Percentiles rank a stretch among this genome's conserved stretches.
Conservation (phyloP, 2,888 invertebrate genomes). For the Epirrhoe alternata region DNA sequence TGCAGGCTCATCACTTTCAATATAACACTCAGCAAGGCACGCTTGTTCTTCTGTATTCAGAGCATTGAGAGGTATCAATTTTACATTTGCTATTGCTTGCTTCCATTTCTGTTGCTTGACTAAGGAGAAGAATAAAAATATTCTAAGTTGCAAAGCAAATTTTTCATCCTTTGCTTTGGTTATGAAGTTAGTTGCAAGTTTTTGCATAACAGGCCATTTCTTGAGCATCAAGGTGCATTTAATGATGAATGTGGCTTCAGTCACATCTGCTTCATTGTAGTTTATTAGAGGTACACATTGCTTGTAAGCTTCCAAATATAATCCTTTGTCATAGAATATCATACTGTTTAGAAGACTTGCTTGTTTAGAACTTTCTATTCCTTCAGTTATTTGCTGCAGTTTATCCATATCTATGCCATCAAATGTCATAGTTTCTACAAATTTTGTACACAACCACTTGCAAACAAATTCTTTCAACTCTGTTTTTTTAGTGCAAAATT, state of each 20-base stretch:
- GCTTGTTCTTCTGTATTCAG: conserved; percentile 62
- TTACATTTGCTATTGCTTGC: conserved; percentile 72
- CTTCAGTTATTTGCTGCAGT: conserved; percentile 78
- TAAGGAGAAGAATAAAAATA: conserved; percentile 65
- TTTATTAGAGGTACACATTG: conserved; percentile 75
- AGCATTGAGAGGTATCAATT: conserved; percentile 57
- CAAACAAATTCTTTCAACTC: conserved; percentile 69
- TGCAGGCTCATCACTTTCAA: conserved; percentile 64
- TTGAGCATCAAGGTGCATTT: conserved; percentile 72
- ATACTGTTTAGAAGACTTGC: conserved; percentile 87
- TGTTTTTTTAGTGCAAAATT: conserved; percentile 63
- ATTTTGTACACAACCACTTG: conserved; percentile 66
- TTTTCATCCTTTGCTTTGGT: conserved; percentile 64
- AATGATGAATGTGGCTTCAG: conserved; percentile 71
- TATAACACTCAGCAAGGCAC: conserved; percentile 68
- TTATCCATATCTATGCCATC: conserved; percentile 71
- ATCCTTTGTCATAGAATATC: conserved; percentile 76
- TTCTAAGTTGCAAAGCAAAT: conserved; percentile 60
- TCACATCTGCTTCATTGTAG: conserved; percentile 68
- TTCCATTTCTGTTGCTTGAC: conserved; percentile 80
- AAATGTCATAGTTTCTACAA: conserved; percentile 64
- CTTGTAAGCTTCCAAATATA: conserved; percentile 84
- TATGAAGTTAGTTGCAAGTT: conserved; percentile 72
- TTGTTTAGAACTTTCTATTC: conserved; percentile 86
- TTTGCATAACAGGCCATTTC: conserved; percentile 74